Evolutionary conservation across 2,113 vertebrate genomes (phyloP).

Genomic region (Stegastes partitus): DNA sequence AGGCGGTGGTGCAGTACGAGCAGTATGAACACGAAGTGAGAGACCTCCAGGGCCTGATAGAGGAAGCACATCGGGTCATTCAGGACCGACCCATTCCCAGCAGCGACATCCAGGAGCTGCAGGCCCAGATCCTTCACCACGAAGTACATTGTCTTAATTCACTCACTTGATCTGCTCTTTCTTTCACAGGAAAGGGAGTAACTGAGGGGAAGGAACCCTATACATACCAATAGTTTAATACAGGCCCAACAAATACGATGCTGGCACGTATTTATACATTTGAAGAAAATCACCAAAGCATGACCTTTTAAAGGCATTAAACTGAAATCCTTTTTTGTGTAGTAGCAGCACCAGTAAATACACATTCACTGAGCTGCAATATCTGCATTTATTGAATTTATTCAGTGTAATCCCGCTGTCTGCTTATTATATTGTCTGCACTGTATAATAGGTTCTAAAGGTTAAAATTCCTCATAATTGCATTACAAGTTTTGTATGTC

Average conservation of each 20-base stretch:
- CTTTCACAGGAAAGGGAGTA: not conserved
- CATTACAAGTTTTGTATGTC: not conserved
- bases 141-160: constrained; percentile 84
- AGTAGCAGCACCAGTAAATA: too few species aligned
- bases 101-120: constrained; percentile 94
- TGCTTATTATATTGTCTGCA: not conserved
- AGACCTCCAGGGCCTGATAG: constrained; percentile 93
- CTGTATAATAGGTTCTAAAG: not conserved
- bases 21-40: constrained; percentile 97
- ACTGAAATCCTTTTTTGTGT: too few species aligned
- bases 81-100: constrained; percentile 90
- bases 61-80: constrained; percentile 92
- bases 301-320: too few species aligned
- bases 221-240: not conserved
- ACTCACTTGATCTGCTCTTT: not conserved
- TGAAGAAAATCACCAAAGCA: not conserved
- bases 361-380: not conserved
- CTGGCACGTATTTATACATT: not conserved
- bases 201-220: not conserved
- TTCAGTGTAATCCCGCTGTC: not conserved
- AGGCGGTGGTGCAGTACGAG: constrained; percentile 96
- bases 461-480: not conserved
- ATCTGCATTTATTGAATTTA: not conserved
- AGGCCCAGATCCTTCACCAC: constrained; percentile 93
- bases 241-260: not conserved